These are phyloP conservation scores for Sinotaia quadrata DNA, from an alignment of 2,888 invertebrate species.

Conservation along the genomic window DNA sequence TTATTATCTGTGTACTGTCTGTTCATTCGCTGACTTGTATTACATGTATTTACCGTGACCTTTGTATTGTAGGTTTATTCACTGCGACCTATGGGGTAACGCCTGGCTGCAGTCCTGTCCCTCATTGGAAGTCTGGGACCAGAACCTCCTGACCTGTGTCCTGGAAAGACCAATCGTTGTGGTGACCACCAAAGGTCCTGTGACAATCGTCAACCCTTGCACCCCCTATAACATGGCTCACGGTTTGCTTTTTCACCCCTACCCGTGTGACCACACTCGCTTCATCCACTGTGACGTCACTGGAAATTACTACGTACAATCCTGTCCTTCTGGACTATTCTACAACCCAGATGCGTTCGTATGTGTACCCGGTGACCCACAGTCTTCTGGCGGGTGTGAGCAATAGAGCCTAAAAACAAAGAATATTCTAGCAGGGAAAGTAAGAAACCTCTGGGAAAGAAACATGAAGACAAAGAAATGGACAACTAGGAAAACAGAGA, in stretches of 20 bases:
- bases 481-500: no score
- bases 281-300: slow-evolving; percentile 39
- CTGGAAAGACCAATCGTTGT: slow-evolving; percentile 3
- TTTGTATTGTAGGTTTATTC: slow-evolving; percentile 29
- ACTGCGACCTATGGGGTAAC: slow-evolving; percentile 44
- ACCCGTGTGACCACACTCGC: slow-evolving; percentile 36
- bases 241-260: slow-evolving; percentile 30
- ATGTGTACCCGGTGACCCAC: slow-evolving; percentile 18
- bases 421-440: no score
- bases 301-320: slow-evolving; percentile 35
- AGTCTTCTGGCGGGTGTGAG: not conserved
- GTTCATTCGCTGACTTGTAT: no score
- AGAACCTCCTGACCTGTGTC: slow-evolving; percentile 30
- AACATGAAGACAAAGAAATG: no score
- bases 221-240: slow-evolving; percentile 10
- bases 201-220: slow-evolving; percentile 26
- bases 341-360: slow-evolving; percentile 16
- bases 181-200: slow-evolving; percentile 12
- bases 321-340: slow-evolving; percentile 26
- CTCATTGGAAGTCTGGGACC: slow-evolving; percentile 35
- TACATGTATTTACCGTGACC: not conserved
- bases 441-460: no score
- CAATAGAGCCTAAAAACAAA: no score
- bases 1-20: not conserved
- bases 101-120: slow-evolving; percentile 41